These are phyloP conservation scores for Python bivittatus DNA, from an alignment of 2,113 vertebrate genomes.

Conservation along the genomic window DNA sequence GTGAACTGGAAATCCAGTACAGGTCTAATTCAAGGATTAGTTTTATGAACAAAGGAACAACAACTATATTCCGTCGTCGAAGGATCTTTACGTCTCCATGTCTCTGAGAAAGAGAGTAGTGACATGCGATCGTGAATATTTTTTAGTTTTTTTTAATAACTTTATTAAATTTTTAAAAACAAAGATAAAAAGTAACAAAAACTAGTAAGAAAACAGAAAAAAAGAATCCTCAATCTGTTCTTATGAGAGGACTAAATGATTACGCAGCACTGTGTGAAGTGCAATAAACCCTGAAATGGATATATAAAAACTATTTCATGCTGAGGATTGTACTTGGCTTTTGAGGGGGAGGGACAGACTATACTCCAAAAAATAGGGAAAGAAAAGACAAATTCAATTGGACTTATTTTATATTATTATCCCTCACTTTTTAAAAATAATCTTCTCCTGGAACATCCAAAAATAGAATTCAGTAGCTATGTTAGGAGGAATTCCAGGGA, in stretches of 20 bases:
- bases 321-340: background rate
- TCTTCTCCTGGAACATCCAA: background rate
- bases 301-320: background rate
- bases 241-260: background rate
- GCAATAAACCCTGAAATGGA: background rate
- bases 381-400: background rate
- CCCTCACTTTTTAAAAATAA: background rate
- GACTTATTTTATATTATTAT: background rate
- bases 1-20: background rate
- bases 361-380: background rate
- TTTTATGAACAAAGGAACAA: background rate
- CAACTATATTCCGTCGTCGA: background rate
- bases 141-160: background rate
- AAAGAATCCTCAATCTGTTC: no score
- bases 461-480: background rate
- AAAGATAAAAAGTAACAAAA: no score
- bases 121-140: background rate
- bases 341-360: background rate
- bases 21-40: background rate
- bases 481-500: background rate
- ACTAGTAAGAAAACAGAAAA: no score
- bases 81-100: background rate
- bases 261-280: background rate
- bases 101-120: background rate
- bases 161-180: no score